These are phyloP conservation scores for Gymnosoma rotundatum DNA, from an alignment of 2,888 invertebrate genomes.

Conservation along the genomic window DNA sequence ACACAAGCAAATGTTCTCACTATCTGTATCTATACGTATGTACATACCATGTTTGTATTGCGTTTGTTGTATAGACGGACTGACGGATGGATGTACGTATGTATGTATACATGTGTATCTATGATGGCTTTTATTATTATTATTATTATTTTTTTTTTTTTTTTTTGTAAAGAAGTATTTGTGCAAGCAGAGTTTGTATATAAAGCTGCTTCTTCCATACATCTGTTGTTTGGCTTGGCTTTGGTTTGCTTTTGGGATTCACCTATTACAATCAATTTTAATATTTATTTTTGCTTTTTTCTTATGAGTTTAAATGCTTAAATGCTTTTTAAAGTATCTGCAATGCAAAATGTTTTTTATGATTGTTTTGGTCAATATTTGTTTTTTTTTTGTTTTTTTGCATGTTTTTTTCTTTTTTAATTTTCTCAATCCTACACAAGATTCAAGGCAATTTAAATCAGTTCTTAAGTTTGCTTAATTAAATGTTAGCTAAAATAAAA, in stretches of 20 bases:
- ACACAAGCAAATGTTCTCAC: constrained; percentile 23
- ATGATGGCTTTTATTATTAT: not conserved
- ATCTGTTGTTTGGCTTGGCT: constrained; percentile 1
- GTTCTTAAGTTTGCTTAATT: constrained; percentile 8
- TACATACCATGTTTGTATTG: not conserved
- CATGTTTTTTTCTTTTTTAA: not conserved
- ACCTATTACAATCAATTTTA: constrained; percentile 69
- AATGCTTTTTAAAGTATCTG: constrained; percentile 15
- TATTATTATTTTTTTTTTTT: too few relatives aligned
- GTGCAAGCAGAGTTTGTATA: constrained; percentile 19
- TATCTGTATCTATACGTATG: constrained; percentile 5
- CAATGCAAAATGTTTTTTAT: constrained; percentile 22
- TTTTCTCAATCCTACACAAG: constrained; percentile 32
- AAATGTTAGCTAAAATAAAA: not conserved
- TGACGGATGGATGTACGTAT: not conserved
- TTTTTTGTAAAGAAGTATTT: not conserved
- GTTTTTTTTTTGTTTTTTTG: not conserved
- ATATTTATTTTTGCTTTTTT: constrained; percentile 26
- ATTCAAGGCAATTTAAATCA: constrained; percentile 19
- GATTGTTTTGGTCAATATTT: constrained; percentile 31
- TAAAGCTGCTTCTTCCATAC: constrained; percentile 4
- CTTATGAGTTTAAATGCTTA: constrained; percentile 23
- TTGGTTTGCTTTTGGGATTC: constrained; percentile 66
- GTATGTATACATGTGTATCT: constrained; percentile 2
- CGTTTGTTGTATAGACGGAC: not conserved